Base-by-base conservation (phyloP, 2,797 vertebrate genomes). In the Lerista edwardsae region DNA sequence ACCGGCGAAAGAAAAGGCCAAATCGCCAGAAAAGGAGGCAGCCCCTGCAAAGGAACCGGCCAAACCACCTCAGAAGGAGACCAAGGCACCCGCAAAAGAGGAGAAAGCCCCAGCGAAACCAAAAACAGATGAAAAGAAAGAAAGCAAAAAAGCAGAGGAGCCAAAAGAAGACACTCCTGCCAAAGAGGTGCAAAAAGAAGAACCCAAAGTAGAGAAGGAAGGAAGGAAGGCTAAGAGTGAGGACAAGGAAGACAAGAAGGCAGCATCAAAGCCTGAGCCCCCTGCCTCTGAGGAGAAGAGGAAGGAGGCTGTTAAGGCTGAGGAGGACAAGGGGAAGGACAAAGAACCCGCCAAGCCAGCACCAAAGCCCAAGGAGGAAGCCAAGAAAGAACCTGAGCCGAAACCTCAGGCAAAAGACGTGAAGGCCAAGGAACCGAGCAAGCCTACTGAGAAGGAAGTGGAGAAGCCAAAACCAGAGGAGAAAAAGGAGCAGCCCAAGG, bases 381-480 rank as follows among this genome's bases (percentile, higher is more conserved):
- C 88, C 80, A 93, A 91, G 75, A 94, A 95, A 69, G 78, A 77
- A 0, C 3, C 73, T 68, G 92, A 94, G 84, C 85, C 90, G 80
- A 83, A 87, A 5, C 25, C 81, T 19, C 92, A n/a, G n/a, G n/a
- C n/a, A n/a, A 93, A 96, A 19, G 80, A 79, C 75, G 55, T 34
- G 2, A 85, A 88, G 11, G 67, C 65, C 68, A 93, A 92, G 83
- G 96, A 96, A 79, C 83, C 83, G 0, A 41, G 92, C 91, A 95
- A 94, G 79, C 85, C 0, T 0, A 57, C 89, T 1, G 84, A 8
- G 3, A 95, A 95, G 78, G 94, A 95, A 29, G 47, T 3, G 0
- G 93, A 93, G 47, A 96, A 95, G 17, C 86, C 85, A 55, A 97
- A 96, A 92, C 92, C 92, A 2, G 95, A 95, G 71, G 94, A 95